phyloP scores from a whole-genome alignment of 2,888 invertebrate genomes.

The Metellina segmentata region DNA sequence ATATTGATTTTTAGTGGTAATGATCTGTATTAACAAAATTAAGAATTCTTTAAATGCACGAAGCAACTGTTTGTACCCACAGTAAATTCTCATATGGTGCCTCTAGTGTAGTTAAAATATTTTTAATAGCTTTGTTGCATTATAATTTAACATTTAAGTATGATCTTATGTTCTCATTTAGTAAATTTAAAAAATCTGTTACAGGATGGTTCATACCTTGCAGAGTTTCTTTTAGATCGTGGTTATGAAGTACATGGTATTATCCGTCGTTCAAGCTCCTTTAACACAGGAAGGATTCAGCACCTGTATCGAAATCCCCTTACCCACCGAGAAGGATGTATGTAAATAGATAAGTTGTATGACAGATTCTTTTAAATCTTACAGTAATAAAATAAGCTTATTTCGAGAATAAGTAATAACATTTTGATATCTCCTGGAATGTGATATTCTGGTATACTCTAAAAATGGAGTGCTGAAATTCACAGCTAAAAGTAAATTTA shows the following conservation, averaged over 20 bases:
- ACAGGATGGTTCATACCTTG: constrained; percentile 97
- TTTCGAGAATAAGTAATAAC: no score
- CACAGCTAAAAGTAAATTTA: no score
- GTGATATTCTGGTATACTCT: no score
- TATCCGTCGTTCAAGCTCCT: constrained; percentile 95
- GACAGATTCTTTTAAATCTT: no score
- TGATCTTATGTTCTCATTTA: background rate
- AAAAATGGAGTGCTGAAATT: no score
- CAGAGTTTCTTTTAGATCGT: constrained; percentile 94
- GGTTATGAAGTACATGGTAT: constrained; percentile 97
- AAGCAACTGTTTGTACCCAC: background rate
- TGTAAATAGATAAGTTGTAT: constrained; percentile 76
- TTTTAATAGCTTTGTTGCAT: background rate
- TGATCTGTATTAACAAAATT: background rate
- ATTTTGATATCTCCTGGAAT: no score
- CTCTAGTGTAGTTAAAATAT: background rate
- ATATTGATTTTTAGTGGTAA: no score
- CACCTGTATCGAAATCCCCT: constrained; percentile 96
- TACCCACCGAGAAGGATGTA: constrained; percentile 87
- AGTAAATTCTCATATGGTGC: background rate
- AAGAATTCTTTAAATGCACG: background rate
- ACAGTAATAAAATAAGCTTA: no score
- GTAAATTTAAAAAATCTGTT: background rate
- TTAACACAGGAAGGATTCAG: constrained; percentile 97
- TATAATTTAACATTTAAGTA: background rate